phyloP scores from a whole-genome alignment of 2,888 invertebrate species.

The Siphlonurus alternatus region DNA sequence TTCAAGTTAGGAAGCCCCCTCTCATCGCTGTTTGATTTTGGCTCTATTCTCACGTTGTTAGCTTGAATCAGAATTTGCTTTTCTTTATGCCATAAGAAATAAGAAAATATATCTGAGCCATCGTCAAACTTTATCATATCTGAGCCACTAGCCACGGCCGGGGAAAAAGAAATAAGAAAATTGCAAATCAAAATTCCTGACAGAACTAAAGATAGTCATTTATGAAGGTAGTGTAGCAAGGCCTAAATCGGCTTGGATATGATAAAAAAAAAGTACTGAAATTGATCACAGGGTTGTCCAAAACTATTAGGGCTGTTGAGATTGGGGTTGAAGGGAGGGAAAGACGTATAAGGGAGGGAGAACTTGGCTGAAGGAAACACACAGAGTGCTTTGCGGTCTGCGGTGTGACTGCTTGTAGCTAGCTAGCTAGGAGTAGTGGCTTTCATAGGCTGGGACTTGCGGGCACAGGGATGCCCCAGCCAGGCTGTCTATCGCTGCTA shows the following conservation, averaged over 20 bases:
- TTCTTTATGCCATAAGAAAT: no score
- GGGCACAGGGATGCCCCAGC: not conserved
- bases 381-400: not conserved
- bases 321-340: not conserved
- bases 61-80: no score
- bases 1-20: not conserved
- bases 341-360: not conserved
- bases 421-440: not conserved
- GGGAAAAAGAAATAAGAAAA: slow-evolving; percentile 26
- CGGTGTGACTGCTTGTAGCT: not conserved
- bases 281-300: not conserved
- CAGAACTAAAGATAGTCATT: not conserved
- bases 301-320: not conserved
- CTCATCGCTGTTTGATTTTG: not conserved
- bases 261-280: slow-evolving; percentile 21
- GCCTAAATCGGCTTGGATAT: slow-evolving; percentile 38
- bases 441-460: slow-evolving; percentile 1
- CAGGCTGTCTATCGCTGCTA: not conserved
- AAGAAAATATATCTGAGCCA: slow-evolving; percentile 28
- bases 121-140: slow-evolving; percentile 45
- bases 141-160: slow-evolving; percentile 36
- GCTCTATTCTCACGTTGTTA: not conserved
- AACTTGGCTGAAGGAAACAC: not conserved
- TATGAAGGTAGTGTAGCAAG: no score
- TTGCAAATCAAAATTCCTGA: not conserved